Percentiles rank a stretch among this genome's conserved stretches.
These are phyloP conservation scores for Psittacula echo DNA, from an alignment of 2,797 vertebrate species.

Conservation along the genomic window DNA sequence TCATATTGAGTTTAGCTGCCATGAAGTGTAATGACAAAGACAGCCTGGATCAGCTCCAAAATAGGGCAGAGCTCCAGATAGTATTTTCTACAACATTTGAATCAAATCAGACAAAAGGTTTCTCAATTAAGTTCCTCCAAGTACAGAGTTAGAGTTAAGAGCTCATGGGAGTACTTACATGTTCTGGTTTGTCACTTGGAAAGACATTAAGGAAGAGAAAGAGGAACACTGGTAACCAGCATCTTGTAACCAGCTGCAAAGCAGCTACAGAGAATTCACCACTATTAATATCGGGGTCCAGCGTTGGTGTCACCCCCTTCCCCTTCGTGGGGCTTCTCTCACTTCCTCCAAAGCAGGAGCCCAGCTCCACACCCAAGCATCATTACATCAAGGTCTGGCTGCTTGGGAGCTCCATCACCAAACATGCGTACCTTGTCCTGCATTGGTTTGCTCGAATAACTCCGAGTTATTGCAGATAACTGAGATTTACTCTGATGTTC, in stretches of 20 bases:
- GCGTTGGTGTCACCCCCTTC: rapidly evolving
- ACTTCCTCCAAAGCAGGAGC: not conserved
- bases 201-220: not conserved
- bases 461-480: not conserved
- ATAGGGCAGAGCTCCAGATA: not conserved
- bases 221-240: not conserved
- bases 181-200: not conserved
- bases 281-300: rapidly evolving
- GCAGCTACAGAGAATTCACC: not conserved
- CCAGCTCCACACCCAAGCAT: not conserved
- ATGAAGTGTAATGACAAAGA: not conserved
- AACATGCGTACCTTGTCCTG: not conserved
- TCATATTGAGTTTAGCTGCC: not conserved
- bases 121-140: not conserved
- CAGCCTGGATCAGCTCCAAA: not conserved
- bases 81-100: not conserved
- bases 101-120: not conserved
- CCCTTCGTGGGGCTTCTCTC: not conserved
- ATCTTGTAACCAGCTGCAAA: not conserved
- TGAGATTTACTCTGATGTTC: not conserved
- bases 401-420: not conserved
- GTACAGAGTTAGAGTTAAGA: not conserved
- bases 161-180: not conserved
- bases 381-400: not conserved
- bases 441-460: not conserved